Conservation (phyloP, 2,113 vertebrate species). For the Labeo rohita region DNA sequence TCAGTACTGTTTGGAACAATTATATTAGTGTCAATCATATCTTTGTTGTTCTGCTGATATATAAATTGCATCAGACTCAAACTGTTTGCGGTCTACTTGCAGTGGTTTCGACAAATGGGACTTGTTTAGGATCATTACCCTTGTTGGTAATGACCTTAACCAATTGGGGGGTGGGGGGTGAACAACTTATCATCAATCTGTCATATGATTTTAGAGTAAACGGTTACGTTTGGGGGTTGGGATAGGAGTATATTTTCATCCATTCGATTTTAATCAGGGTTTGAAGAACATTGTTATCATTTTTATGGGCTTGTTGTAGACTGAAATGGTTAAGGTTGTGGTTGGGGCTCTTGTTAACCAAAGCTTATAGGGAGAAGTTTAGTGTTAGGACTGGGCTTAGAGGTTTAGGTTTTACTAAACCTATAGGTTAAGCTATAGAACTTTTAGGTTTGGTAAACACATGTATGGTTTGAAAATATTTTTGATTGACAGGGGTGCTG, state of each 20-base stretch:
- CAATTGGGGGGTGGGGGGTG: background rate
- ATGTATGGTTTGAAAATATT: background rate
- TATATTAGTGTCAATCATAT: background rate
- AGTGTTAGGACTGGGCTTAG: too few relatives aligned
- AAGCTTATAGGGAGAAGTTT: background rate
- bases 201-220: background rate
- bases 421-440: too few relatives aligned
- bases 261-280: background rate
- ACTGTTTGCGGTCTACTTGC: background rate
- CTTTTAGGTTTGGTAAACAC: background rate
- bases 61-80: background rate
- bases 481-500: background rate
- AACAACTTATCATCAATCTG: background rate
- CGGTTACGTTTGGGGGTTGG: background rate
- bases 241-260: background rate
- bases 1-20: background rate
- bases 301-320: too few relatives aligned
- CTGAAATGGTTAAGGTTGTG: background rate
- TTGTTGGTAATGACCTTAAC: background rate
- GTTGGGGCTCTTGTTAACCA: background rate
- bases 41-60: conserved; percentile 3
- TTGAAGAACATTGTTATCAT: too few relatives aligned
- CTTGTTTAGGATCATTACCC: background rate
- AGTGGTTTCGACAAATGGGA: background rate
- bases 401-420: background rate